phyloP scores from a whole-genome alignment of 2,888 invertebrate species.

The Luffia ferchaultella region DNA sequence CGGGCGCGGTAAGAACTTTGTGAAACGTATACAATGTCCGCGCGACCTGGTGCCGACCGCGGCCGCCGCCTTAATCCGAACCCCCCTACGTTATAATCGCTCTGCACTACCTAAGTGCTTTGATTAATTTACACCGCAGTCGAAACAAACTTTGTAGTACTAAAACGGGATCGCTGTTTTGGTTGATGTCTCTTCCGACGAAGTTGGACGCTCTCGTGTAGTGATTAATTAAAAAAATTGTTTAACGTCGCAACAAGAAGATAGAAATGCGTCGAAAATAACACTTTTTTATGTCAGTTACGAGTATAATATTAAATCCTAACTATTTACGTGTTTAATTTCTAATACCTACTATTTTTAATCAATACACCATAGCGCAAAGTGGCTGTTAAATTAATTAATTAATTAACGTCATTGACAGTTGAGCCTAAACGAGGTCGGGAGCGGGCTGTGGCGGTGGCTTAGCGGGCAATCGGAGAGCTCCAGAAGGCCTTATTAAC shows the following conservation, averaged over 20 bases:
- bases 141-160: slow-evolving; percentile 45
- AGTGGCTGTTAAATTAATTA: too few species aligned
- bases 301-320: too few species aligned
- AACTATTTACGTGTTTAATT: too few species aligned
- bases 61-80: slow-evolving; percentile 46
- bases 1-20: slow-evolving; percentile 45
- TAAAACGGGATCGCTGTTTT: slow-evolving; percentile 51
- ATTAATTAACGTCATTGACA: too few species aligned
- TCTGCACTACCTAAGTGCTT: slow-evolving; percentile 41
- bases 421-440: too few species aligned
- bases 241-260: neutral
- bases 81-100: slow-evolving; percentile 46
- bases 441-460: slow-evolving; percentile 26
- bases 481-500: slow-evolving; percentile 58
- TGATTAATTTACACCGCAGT: slow-evolving; percentile 57
- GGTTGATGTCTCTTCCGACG: slow-evolving; percentile 28
- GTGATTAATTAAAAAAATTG: neutral
- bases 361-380: too few species aligned
- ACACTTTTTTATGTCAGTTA: too few species aligned
- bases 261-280: too few species aligned
- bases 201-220: neutral
- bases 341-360: too few species aligned
- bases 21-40: slow-evolving; percentile 61
- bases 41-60: slow-evolving; percentile 54
- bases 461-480: slow-evolving; percentile 54